Evolutionary conservation across 2,888 invertebrate genomes (phyloP).

Genomic region (Phaedon cochleariae): DNA sequence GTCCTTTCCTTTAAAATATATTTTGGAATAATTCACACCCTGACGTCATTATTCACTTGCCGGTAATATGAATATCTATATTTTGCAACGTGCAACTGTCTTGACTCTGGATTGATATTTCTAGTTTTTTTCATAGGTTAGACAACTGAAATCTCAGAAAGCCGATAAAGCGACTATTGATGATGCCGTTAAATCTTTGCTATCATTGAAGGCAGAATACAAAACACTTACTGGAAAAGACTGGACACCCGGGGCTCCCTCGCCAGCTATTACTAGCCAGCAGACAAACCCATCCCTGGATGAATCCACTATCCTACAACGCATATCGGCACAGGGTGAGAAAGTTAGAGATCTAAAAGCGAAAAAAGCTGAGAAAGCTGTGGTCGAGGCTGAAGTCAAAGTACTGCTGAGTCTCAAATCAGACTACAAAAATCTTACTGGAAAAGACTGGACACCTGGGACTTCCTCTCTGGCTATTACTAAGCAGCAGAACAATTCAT

Average conservation of each 20-base stretch:
- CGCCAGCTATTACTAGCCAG: slow-evolving; percentile 23
- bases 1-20: too few relatives aligned
- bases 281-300: slow-evolving; percentile 12
- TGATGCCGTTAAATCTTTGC: slow-evolving; percentile 66
- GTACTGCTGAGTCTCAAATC: slow-evolving; percentile 66
- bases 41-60: too few relatives aligned
- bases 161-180: slow-evolving; percentile 66
- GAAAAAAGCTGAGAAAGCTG: slow-evolving; percentile 52
- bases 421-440: slow-evolving; percentile 67
- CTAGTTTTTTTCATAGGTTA: slow-evolving; percentile 32
- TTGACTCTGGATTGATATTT: background rate
- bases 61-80: too few relatives aligned
- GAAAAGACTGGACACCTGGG: slow-evolving; percentile 65
- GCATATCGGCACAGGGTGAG: slow-evolving; percentile 69
- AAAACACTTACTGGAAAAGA: too few relatives aligned
- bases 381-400: slow-evolving; percentile 65
- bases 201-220: slow-evolving; percentile 67
- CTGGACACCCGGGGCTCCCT: slow-evolving; percentile 61
- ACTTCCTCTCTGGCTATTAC: background rate
- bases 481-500: background rate
- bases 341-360: slow-evolving; percentile 61
- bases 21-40: too few relatives aligned
- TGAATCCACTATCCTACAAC: slow-evolving; percentile 41
- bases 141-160: slow-evolving; percentile 65
- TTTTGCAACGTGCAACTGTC: too few relatives aligned